Base-by-base conservation (phyloP, 1,140 invertebrate genomes). In the Pectinophora gossypiella region DNA sequence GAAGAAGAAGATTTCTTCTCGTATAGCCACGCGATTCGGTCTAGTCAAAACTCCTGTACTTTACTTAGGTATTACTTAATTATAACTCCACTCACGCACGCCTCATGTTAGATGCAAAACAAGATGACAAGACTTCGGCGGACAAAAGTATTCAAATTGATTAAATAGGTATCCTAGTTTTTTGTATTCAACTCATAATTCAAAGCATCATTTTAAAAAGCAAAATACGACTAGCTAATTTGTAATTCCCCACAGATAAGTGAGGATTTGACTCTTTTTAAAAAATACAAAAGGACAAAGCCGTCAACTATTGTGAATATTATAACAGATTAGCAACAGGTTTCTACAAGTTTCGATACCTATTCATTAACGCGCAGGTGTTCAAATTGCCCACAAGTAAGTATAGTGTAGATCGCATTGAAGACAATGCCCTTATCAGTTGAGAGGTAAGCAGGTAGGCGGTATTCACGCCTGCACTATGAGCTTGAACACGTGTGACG, bases 401-500 rank as follows among this genome's bases (percentile, higher is more conserved):
- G 47, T 62, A 60, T 52, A 53, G 35, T 58, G 53, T 68, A 70
- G 59, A 61, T 64, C 46, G 38, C 35, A 44, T 40, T 54, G 3
- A n/a, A 43, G 45, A 74, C 72, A 83, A 80, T 68, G 16, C 27
- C 1, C 16, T 40, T 10, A 40, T 40, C n/a, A 40, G 36, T 13
- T 40, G 15, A 16, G 13, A 40, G 10, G n/a, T 20, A 9, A 20
- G 42, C 42, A 44, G 42, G 42, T 44, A 44, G 36, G 1, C 23
- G 23, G 27, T 12, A 32, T 32, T 7, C 27, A 32, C 9, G 6
- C 16, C 53, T 52, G 48, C 56, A 58, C 79, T 85, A 81, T 71
- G 57, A 59, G 79, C 76, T 19, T 10, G 69, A 68, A 68, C 77
- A 75, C 72, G 71, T 81, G 77, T 81, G 76, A 83, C 79, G 80